phyloP scores from a whole-genome alignment of 2,113 vertebrate genomes.

The Nipponia nippon region DNA sequence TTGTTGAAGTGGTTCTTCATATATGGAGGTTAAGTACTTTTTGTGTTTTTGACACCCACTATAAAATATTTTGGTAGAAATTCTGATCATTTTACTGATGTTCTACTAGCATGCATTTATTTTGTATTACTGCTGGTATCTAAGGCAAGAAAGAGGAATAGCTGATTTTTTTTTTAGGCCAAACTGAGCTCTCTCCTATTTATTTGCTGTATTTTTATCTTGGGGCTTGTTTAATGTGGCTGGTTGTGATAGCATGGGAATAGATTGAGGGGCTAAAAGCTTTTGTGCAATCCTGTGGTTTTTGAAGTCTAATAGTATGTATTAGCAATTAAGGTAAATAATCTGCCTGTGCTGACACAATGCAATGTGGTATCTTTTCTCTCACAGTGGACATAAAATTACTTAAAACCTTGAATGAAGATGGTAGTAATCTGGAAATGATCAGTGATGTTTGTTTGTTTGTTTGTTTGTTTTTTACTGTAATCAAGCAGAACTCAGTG shows the following conservation, averaged over 20 bases:
- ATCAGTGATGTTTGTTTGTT: neutral
- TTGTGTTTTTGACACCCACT: neutral
- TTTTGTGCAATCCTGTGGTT: neutral
- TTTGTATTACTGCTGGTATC: neutral
- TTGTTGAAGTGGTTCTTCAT: neutral
- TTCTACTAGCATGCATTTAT: neutral
- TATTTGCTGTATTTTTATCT: neutral
- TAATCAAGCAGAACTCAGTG: neutral
- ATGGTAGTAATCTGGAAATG: neutral
- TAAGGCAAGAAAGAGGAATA: neutral
- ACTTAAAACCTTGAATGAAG: neutral
- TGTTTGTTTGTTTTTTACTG: neutral
- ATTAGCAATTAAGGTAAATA: neutral
- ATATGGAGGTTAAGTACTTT: neutral
- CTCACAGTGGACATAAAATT: neutral
- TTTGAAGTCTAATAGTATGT: neutral
- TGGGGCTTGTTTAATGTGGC: neutral
- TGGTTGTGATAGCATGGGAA: neutral
- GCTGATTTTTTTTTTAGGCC: neutral
- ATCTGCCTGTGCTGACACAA: neutral
- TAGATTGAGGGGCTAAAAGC: neutral
- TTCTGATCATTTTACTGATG: neutral
- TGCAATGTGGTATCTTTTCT: neutral
- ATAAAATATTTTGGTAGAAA: neutral
- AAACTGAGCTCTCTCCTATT: neutral